phyloP scores from a whole-genome alignment of 2,888 invertebrate genomes.

The Philereme transversata region DNA sequence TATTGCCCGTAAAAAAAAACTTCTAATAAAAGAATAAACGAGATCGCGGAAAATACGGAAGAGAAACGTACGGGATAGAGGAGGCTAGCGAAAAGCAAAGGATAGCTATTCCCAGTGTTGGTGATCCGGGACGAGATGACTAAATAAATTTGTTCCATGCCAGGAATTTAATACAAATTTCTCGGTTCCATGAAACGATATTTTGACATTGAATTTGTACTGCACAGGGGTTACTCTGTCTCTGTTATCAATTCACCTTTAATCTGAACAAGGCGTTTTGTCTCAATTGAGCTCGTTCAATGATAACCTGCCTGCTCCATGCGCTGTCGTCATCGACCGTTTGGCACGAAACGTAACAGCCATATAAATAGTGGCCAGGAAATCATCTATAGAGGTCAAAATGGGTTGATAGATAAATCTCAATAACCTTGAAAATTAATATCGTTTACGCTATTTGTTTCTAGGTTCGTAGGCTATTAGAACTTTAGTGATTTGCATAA shows the following conservation, averaged over 20 bases:
- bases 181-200: constrained; percentile 21
- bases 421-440: constrained; percentile 21
- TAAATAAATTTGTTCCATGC: no score
- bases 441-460: constrained; percentile 7
- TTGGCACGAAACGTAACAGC: constrained; percentile 41
- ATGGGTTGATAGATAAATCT: constrained; percentile 29
- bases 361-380: constrained; percentile 45
- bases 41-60: no score
- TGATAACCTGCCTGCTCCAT: constrained; percentile 56
- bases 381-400: constrained; percentile 47
- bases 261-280: constrained; percentile 50
- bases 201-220: constrained; percentile 47
- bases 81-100: no score
- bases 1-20: no score
- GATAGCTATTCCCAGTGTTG: no score
- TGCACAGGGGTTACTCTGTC: constrained; percentile 11
- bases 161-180: no score
- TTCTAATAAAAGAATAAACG: no score
- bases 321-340: constrained; percentile 64
- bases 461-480: background rate
- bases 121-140: no score
- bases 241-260: constrained; percentile 46
- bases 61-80: no score
- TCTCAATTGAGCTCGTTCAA: constrained; percentile 68
- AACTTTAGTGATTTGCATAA: no score